Evolutionary conservation across 1,140 invertebrate genomes (phyloP), one percentile per base, ranked within the genome.

Genomic region (Bombus soroeensis): DNA sequence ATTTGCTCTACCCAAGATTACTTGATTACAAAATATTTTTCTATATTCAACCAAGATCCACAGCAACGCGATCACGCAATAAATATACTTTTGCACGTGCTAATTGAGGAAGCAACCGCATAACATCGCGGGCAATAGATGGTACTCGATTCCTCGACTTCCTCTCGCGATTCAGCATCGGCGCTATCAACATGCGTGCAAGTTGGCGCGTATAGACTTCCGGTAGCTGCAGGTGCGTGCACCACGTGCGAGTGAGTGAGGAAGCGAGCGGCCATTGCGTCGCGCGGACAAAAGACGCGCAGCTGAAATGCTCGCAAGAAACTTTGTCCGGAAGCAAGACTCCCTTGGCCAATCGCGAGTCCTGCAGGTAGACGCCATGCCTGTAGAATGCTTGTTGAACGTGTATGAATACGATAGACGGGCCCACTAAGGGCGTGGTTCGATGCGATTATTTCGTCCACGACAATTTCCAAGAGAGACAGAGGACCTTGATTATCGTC

Each of bases 391-490:
- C 37, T 22, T 2, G 37, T 47, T 22, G 53, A 25, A 64, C 39
- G 25, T 22, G 59, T 32, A 32, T 28, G 12, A 39, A 73, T 18
- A 43, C 18, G 28, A 62, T 13, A 34, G 18, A 57, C 12, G 22
- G 32, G 12, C 13, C n/a, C 32, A 47, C 78, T 34, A 86, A 91
- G 73, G 92, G 92, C 92, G 92, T 92, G 92, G 90, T 88, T 86
- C 84, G 82, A 78, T 76, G 62, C 78, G 79, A 90, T 91, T 91
- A 85, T 90, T 92, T 89, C 37, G n/a, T 81, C 71, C 43, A n/a
- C 34, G 81, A 83, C 81, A 53, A 25, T 25, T 47, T 66, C 9
- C 39, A 53, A 25, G 71, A 13, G 41, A 32, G 53, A 39, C 3
- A n/a, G 80, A 37, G 18, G 9, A 75, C 9, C 53, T 32, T 47